Base-by-base conservation (phyloP, 2,888 invertebrate genomes). In the Rapana venosa region DNA sequence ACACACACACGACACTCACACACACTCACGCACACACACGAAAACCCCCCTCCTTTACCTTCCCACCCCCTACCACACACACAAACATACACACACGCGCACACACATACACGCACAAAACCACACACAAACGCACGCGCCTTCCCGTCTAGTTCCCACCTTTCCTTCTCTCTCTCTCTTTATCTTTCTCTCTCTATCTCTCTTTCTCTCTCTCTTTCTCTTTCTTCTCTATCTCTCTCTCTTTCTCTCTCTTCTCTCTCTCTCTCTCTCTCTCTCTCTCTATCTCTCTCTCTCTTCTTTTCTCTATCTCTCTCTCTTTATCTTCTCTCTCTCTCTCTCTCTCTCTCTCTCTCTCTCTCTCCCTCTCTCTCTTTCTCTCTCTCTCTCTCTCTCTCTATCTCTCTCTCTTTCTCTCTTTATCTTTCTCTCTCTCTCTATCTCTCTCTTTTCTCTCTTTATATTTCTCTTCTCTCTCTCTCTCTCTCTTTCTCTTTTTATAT, bases 91-190 rank as follows among this genome's bases (percentile, higher is more conserved):
- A 47, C 47, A 15, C 81, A 20, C 36, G n/a, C 36, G 17, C 8
- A 15, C 81, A 20, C 36, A 47, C 47, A 47, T 8, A 47, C 47
- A 47, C 47, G 8, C 47, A 47, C 47, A 15, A 35, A 20, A n/a
- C 36, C 8, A 15, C 81, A 20, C 36, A 47, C 47, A 47, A 2
- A 47, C 47, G 8, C 47, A 15, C 81, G 4, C 36, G 17, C 81
- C 13, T 13, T 81, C 81, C 32, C 81, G 11, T 36, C 36, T 36
- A 35, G 32, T 35, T 22, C 36, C 35, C 20, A 17, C 20, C 81
- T 35, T 20, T 35, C 81, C 35, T 35, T 35, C 81, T 81, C 81
- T 35, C 81, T 35, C 81, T 35, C 81, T 81, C 81, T 81, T 35
- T 81, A 35, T 81, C 81, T 81, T 35, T 81, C 81, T 81, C 81